phyloP scores from a whole-genome alignment of 1,140 invertebrate species.

The Nilaparvata lugens region DNA sequence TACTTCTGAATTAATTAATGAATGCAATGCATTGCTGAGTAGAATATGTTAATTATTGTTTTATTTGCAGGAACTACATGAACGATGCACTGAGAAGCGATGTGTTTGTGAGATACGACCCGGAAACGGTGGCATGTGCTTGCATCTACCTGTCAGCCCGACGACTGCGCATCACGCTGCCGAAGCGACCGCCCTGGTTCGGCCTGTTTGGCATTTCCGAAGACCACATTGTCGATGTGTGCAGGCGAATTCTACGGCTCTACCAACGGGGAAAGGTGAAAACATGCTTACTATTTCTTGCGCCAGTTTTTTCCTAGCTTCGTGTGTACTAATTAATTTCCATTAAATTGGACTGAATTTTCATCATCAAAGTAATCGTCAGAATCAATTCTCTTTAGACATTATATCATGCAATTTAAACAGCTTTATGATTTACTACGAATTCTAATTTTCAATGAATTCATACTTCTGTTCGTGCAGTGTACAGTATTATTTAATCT shows the following conservation, averaged over 20 bases:
- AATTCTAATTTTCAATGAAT: no score
- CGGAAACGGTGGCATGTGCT: conserved; percentile 96
- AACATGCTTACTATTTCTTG: background rate
- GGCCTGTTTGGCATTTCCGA: conserved; percentile 74
- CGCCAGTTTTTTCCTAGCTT: background rate
- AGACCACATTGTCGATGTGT: conserved; percentile 76
- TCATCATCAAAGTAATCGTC: background rate
- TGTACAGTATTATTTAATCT: no score
- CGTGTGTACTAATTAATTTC: background rate
- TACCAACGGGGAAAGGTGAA: conserved; percentile 71
- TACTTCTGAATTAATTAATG: no score
- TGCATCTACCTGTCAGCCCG: conserved; percentile 94
- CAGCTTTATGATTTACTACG: no score
- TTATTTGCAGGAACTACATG: conserved; percentile 85
- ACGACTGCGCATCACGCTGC: conserved; percentile 73
- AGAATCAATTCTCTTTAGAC: no score
- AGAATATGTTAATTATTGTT: background rate
- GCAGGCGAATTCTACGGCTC: conserved; percentile 68
- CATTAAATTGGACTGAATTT: background rate
- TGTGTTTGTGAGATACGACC: conserved; percentile 91
- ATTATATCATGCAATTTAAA: no score
- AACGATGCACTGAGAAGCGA: conserved; percentile 96
- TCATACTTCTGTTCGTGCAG: no score
- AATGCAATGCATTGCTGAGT: no score
- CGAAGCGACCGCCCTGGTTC: conserved; percentile 84